Evolutionary conservation across 2,797 vertebrate species (phyloP).

Genomic region (Selene dorsalis): DNA sequence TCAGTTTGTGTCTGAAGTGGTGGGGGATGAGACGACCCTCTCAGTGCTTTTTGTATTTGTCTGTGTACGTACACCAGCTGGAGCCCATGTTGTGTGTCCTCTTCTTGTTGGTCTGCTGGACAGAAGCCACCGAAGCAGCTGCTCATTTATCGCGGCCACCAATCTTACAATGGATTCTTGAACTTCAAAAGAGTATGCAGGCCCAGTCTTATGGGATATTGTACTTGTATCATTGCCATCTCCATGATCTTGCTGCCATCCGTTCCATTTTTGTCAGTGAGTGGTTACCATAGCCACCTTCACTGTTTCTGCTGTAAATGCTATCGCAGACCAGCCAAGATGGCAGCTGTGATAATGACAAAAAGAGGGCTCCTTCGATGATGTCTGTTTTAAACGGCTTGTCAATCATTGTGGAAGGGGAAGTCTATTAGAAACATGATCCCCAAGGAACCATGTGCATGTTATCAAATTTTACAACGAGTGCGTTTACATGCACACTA

Average conservation of each 20-base stretch:
- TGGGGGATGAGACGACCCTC: constrained; percentile 41
- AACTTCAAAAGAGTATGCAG: constrained; percentile 54
- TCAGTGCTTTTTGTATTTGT: constrained; percentile 46
- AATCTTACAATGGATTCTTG: constrained; percentile 28
- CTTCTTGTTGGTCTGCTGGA: constrained; percentile 33
- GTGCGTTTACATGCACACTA: too few species aligned
- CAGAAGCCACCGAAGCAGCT: constrained; percentile 46
- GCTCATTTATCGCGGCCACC: constrained; percentile 39
- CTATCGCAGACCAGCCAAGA: neutral
- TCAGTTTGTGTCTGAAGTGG: constrained; percentile 66
- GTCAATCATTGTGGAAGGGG: neutral
- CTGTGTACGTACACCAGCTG: constrained; percentile 39
- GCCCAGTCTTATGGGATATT: constrained; percentile 22
- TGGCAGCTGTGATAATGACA: neutral
- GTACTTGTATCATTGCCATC: constrained; percentile 13
- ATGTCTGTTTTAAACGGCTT: constrained; percentile 2
- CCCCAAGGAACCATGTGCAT: neutral
- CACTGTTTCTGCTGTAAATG: constrained; percentile 16
- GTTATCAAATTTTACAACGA: neutral
- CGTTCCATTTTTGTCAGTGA: constrained; percentile 14
- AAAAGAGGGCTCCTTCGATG: constrained; percentile 8
- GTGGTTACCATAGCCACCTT: neutral
- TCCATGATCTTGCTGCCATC: neutral
- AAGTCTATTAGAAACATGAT: neutral
- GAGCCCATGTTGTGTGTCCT: constrained; percentile 9